Conservation (phyloP, 2,113 vertebrate species). For the Plecotus auritus region DNA sequence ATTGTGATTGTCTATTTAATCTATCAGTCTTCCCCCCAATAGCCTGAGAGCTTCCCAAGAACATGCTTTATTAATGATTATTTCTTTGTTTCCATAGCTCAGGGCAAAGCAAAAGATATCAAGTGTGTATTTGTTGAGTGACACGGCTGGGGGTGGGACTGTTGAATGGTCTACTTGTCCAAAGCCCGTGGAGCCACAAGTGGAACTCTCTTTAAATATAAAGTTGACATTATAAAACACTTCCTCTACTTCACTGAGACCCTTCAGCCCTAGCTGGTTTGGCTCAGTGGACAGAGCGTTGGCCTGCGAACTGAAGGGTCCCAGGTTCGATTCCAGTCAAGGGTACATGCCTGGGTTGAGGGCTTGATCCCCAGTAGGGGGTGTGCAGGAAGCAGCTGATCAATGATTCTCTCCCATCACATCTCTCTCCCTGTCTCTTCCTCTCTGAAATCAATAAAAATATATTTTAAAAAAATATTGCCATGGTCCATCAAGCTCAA, state of each 20-base stretch:
- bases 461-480: not conserved
- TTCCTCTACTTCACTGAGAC: not conserved
- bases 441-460: no score
- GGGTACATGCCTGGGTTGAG: no score
- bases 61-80: not conserved
- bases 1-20: not conserved
- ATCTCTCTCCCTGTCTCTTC: no score
- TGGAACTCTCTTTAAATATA: not conserved
- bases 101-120: not conserved
- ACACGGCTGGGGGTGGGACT: not conserved
- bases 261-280: not conserved
- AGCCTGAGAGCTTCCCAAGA: not conserved
- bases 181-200: not conserved
- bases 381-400: no score
- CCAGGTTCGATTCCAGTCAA: no score
- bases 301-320: no score
- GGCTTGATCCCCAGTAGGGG: no score
- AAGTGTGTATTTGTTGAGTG: not conserved
- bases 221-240: not conserved
- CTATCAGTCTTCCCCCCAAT: not conserved
- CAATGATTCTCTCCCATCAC: no score
- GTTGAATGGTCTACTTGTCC: not conserved
- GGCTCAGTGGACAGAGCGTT: no score
- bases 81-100: constrained; percentile 34
- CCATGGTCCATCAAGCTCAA: not conserved